These are phyloP conservation scores for Athalia rosae DNA, from an alignment of 2,888 invertebrate genomes.

Conservation along the genomic window DNA sequence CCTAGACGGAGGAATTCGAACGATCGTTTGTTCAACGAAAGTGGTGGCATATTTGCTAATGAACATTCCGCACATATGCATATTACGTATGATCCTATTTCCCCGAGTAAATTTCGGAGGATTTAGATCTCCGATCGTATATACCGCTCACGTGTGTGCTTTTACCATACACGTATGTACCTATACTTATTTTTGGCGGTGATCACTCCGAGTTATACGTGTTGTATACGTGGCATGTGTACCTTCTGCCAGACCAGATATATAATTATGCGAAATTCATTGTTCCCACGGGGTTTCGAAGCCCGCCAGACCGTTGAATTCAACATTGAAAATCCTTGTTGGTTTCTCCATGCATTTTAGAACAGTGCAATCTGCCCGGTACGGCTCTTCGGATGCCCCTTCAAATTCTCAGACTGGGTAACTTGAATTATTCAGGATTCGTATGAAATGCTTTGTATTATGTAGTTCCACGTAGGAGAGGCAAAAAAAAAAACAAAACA, in stretches of 20 bases:
- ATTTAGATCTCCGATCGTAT: constrained; percentile 22
- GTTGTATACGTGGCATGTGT: background rate
- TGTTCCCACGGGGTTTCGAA: too few species aligned
- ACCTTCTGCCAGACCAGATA: background rate
- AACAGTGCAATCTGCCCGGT: background rate
- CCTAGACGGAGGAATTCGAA: constrained; percentile 28
- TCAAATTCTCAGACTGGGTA: background rate
- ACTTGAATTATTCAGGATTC: background rate
- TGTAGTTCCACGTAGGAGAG: background rate
- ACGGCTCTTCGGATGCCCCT: background rate
- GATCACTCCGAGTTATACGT: too few species aligned
- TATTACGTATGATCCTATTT: constrained; percentile 30
- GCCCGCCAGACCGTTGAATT: too few species aligned
- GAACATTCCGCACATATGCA: constrained; percentile 38
- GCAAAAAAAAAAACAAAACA: too few species aligned
- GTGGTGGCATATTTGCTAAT: constrained; percentile 33
- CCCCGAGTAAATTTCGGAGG: constrained; percentile 16
- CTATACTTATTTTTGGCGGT: background rate
- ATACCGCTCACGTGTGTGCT: background rate
- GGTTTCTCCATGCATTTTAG: background rate
- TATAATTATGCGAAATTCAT: too few species aligned
- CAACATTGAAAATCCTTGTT: too few species aligned
- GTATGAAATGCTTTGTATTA: background rate
- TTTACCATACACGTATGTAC: too few species aligned
- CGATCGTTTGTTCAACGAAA: constrained; percentile 31